Percentiles rank a stretch among this genome's conserved stretches.
phyloP scores from a whole-genome alignment of 2,888 invertebrate genomes.

The Cylloceria caligata region DNA sequence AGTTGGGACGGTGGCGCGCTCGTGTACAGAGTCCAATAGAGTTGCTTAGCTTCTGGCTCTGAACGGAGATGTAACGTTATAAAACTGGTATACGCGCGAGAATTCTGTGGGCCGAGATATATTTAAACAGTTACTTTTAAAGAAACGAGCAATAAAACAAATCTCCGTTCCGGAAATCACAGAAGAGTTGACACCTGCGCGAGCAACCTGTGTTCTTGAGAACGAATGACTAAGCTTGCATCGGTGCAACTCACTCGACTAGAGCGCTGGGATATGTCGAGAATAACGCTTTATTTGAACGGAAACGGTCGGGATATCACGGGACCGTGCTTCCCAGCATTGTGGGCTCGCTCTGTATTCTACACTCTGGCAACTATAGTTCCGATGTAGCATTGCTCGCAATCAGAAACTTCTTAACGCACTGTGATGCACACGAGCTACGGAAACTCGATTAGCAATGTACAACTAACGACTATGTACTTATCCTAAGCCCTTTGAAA shows the following conservation, averaged over 20 bases:
- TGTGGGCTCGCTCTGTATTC: slow-evolving; percentile 80
- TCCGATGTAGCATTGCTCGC: slow-evolving; percentile 8
- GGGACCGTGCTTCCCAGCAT: slow-evolving; percentile 77
- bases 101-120: slow-evolving; percentile 40
- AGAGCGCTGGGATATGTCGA: slow-evolving; percentile 76
- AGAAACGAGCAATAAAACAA: slow-evolving; percentile 72
- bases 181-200: slow-evolving; percentile 75
- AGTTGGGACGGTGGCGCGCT: not conserved
- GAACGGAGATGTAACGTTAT: not conserved
- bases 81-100: slow-evolving; percentile 38
- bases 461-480: not conserved
- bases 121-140: slow-evolving; percentile 62
- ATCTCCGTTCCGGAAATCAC: slow-evolving; percentile 78
- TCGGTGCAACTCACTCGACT: slow-evolving; percentile 53
- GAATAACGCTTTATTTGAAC: slow-evolving; percentile 79
- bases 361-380: slow-evolving; percentile 53
- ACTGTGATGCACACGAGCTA: slow-evolving; percentile 7
- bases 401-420: slow-evolving; percentile 28
- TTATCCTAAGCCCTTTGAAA: too few species aligned
- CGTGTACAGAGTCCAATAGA: not conserved
- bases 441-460: slow-evolving; percentile 23
- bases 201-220: slow-evolving; percentile 57
- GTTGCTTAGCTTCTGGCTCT: slow-evolving; percentile 9
- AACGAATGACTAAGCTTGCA: slow-evolving; percentile 34
- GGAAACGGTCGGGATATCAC: slow-evolving; percentile 81